These are phyloP conservation scores for Champsocephalus esox DNA, from an alignment of 2,797 vertebrate genomes.

Conservation along the genomic window DNA sequence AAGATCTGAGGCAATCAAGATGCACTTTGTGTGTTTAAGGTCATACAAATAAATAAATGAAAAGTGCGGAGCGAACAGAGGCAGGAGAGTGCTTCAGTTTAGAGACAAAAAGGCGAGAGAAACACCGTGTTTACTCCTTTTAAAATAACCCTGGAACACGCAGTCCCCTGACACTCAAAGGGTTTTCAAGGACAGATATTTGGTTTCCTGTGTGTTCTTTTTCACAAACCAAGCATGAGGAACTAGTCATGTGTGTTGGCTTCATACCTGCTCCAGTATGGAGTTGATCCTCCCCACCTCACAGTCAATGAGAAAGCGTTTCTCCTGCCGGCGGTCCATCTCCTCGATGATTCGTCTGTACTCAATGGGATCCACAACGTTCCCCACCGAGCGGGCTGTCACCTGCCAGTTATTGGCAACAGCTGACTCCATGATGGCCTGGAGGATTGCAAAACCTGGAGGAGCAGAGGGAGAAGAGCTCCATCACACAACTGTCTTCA, in stretches of 20 bases:
- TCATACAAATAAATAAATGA: slow-evolving; percentile 39
- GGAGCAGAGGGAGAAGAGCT: slow-evolving; percentile 45
- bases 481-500: slow-evolving; percentile 43
- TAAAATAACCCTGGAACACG: slow-evolving; percentile 10
- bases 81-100: slow-evolving; percentile 6
- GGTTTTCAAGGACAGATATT: slow-evolving; percentile 4
- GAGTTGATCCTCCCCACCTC: slow-evolving; percentile 95
- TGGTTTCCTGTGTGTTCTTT: background rate
- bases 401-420: slow-evolving; percentile 99
- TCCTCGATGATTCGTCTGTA: slow-evolving; percentile 97
- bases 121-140: slow-evolving; percentile 2
- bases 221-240: background rate
- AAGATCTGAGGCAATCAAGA: slow-evolving; percentile 47
- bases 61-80: slow-evolving; percentile 17
- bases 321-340: slow-evolving; percentile 98
- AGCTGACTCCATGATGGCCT: slow-evolving; percentile 98
- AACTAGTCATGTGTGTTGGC: slow-evolving; percentile 9
- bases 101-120: slow-evolving; percentile 14
- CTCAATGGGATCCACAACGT: slow-evolving; percentile 92
- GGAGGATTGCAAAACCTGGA: slow-evolving; percentile 95
- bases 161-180: slow-evolving; percentile 9
- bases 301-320: slow-evolving; percentile 96
- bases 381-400: slow-evolving; percentile 96
- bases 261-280: slow-evolving; percentile 94
- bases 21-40: slow-evolving; percentile 39